These are phyloP conservation scores for Diaprepes abbreviatus DNA, from an alignment of 2,888 invertebrate genomes.

Conservation along the genomic window DNA sequence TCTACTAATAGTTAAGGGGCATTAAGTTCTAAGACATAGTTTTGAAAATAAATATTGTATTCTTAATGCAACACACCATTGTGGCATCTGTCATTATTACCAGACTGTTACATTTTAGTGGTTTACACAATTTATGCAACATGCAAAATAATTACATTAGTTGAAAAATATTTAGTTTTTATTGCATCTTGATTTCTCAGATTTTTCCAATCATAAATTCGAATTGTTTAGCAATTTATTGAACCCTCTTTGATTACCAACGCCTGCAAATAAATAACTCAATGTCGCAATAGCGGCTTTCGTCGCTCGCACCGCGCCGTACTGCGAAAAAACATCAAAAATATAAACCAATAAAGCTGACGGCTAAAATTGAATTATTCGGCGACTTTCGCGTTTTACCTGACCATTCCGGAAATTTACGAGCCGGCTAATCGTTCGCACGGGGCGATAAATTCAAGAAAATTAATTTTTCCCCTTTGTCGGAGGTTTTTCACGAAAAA, in stretches of 20 bases:
- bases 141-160: too few relatives aligned
- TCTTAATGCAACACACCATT: too few relatives aligned
- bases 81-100: too few relatives aligned
- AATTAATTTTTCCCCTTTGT: constrained; percentile 50
- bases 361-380: constrained; percentile 48
- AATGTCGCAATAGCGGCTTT: constrained; percentile 26
- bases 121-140: too few relatives aligned
- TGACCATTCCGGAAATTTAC: constrained; percentile 49
- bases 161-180: too few relatives aligned
- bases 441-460: constrained; percentile 51
- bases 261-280: constrained; percentile 18
- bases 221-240: neutral
- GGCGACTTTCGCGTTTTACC: constrained; percentile 49
- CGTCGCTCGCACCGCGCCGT: neutral
- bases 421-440: constrained; percentile 48
- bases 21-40: too few relatives aligned
- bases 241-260: constrained; percentile 5
- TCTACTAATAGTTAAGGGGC: too few relatives aligned
- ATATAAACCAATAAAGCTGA: constrained; percentile 50
- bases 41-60: too few relatives aligned
- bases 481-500: constrained; percentile 35
- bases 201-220: too few relatives aligned
- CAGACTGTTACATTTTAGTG: too few relatives aligned
- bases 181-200: too few relatives aligned
- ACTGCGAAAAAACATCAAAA: constrained; percentile 35